A percentile compares a stretch with the other conserved stretches of the same genome.
phyloP scores from a whole-genome alignment of 2,797 vertebrate genomes.

The Diglossa cyanea region DNA sequence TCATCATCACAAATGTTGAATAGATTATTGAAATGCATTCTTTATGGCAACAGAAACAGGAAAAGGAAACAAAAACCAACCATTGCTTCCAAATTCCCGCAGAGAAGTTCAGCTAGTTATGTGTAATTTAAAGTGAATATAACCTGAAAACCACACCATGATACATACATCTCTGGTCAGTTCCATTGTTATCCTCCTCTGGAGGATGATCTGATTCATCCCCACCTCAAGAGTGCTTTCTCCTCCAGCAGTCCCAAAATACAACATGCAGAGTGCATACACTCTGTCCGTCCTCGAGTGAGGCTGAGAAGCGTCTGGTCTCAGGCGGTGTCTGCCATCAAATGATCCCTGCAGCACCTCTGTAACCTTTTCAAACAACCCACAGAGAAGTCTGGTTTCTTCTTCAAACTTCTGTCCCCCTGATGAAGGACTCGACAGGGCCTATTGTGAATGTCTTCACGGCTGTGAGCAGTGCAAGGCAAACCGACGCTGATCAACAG shows the following conservation, averaged over 20 bases:
- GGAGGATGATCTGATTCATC: neutral
- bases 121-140: conserved; percentile 23
- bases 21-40: conserved; percentile 9
- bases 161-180: neutral
- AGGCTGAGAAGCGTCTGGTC: conserved; percentile 31
- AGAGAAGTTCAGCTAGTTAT: neutral
- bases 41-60: conserved; percentile 5
- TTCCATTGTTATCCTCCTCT: neutral
- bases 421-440: conserved; percentile 32
- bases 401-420: conserved; percentile 67
- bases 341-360: conserved; percentile 46
- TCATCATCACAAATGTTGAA: conserved; percentile 53
- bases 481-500: conserved; percentile 54
- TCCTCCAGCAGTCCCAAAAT: conserved; percentile 46
- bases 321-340: conserved; percentile 23
- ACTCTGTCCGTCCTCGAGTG: conserved; percentile 16
- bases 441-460: conserved; percentile 49
- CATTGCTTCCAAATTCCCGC: conserved; percentile 40
- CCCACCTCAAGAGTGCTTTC: neutral
- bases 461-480: conserved; percentile 64
- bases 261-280: neutral
- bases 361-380: conserved; percentile 55
- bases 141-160: conserved; percentile 39
- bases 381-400: conserved; percentile 48
- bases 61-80: conserved; percentile 54